A percentile compares a stretch with the other conserved stretches of the same genome.
phyloP scores from a whole-genome alignment of 2,888 invertebrate genomes.

The Nemurella pictetii region DNA sequence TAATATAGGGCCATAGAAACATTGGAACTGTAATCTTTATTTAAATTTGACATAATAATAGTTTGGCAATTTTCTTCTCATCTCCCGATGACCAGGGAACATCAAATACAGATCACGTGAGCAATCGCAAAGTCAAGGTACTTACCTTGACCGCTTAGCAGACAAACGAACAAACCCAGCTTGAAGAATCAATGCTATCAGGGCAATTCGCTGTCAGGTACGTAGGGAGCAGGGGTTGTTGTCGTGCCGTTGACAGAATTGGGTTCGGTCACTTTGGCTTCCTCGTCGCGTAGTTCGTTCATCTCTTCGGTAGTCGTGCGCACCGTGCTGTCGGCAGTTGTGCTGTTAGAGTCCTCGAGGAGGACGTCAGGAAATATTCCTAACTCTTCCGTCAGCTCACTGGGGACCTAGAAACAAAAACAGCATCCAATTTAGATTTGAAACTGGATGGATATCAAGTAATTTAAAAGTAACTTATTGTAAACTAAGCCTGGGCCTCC shows the following conservation, averaged over 20 bases:
- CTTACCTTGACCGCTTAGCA: background rate
- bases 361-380: slow-evolving; percentile 38
- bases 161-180: background rate
- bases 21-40: background rate
- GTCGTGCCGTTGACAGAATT: background rate
- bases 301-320: slow-evolving; percentile 29
- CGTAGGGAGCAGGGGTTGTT: background rate
- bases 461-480: too few relatives aligned
- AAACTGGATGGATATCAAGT: too few relatives aligned
- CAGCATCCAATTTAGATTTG: too few relatives aligned
- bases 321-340: background rate
- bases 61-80: background rate
- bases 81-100: background rate
- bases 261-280: slow-evolving; percentile 6
- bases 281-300: slow-evolving; percentile 31
- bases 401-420: slow-evolving; percentile 25
- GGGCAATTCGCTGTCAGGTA: slow-evolving; percentile 5
- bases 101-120: background rate
- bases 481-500: too few relatives aligned
- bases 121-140: background rate
- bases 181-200: background rate
- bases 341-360: slow-evolving; percentile 28
- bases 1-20: background rate
- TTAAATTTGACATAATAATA: background rate
- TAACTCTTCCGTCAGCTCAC: slow-evolving; percentile 38